These are phyloP conservation scores for Pheosia tremula DNA, from an alignment of 2,888 invertebrate species.

Conservation along the genomic window DNA sequence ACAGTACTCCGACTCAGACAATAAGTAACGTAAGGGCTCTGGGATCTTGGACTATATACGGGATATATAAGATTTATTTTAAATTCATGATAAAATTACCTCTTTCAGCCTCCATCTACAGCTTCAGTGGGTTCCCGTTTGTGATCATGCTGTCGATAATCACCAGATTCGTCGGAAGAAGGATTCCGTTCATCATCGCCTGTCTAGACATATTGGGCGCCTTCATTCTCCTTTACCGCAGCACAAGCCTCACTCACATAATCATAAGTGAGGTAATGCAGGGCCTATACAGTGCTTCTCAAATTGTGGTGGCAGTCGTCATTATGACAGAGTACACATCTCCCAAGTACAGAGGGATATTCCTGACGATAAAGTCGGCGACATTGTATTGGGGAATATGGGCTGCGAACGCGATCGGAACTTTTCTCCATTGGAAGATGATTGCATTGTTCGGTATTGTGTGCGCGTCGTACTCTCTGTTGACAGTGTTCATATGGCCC, in stretches of 20 bases:
- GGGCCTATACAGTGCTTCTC: slow-evolving; percentile 22
- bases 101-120: slow-evolving; percentile 22
- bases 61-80: too few species aligned
- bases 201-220: slow-evolving; percentile 25
- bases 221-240: slow-evolving; percentile 35
- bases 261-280: slow-evolving; percentile 39
- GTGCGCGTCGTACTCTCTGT: slow-evolving; percentile 27
- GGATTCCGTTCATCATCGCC: slow-evolving; percentile 28
- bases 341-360: slow-evolving; percentile 46
- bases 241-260: slow-evolving; percentile 36
- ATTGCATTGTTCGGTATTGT: slow-evolving; percentile 39
- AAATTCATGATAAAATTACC: background rate
- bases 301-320: slow-evolving; percentile 24
- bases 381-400: slow-evolving; percentile 46
- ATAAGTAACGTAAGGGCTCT: too few species aligned
- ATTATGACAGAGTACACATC: slow-evolving; percentile 48
- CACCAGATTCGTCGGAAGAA: slow-evolving; percentile 37
- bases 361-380: slow-evolving; percentile 42
- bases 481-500: slow-evolving; percentile 27
- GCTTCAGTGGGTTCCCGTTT: slow-evolving; percentile 39
- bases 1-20: too few species aligned
- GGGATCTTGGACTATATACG: too few species aligned
- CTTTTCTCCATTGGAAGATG: slow-evolving; percentile 44
- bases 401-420: slow-evolving; percentile 47
- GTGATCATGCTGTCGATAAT: slow-evolving; percentile 36